Conservation (phyloP, 2,888 invertebrate species). For the Melanophora roralis region DNA sequence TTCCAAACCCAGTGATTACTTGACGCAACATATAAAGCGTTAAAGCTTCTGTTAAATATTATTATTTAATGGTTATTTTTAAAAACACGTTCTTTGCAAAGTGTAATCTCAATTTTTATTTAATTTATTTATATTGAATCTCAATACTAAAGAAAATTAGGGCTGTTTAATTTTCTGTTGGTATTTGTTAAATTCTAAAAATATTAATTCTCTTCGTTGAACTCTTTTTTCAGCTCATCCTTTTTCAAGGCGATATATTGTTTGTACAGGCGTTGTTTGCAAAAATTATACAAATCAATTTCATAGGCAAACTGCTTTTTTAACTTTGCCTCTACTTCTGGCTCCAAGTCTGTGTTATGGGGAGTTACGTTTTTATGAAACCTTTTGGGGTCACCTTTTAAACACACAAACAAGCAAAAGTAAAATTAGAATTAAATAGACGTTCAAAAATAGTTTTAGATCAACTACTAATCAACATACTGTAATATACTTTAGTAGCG, state of each 20-base stretch:
- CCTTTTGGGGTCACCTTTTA: constrained; percentile 46
- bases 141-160: too few species aligned
- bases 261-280: constrained; percentile 66
- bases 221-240: constrained; percentile 5
- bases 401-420: neutral
- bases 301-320: constrained; percentile 66
- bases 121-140: too few species aligned
- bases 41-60: too few species aligned
- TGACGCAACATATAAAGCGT: too few species aligned
- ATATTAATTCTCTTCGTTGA: too few species aligned
- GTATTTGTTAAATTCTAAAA: too few species aligned
- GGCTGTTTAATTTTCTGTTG: too few species aligned
- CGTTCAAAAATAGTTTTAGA: neutral
- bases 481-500: constrained; percentile 82
- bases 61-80: too few species aligned
- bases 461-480: constrained; percentile 6
- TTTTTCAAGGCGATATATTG: constrained; percentile 66
- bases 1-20: too few species aligned
- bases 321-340: constrained; percentile 59
- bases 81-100: too few species aligned
- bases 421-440: too few species aligned
- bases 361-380: constrained; percentile 67
- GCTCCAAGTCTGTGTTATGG: constrained; percentile 68
- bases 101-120: too few species aligned
- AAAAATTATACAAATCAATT: constrained; percentile 68